Evolutionary conservation across 2,797 vertebrate species (phyloP), one percentile per base, ranked within the genome.

Genomic region (Kryptopterus vitreolus): DNA sequence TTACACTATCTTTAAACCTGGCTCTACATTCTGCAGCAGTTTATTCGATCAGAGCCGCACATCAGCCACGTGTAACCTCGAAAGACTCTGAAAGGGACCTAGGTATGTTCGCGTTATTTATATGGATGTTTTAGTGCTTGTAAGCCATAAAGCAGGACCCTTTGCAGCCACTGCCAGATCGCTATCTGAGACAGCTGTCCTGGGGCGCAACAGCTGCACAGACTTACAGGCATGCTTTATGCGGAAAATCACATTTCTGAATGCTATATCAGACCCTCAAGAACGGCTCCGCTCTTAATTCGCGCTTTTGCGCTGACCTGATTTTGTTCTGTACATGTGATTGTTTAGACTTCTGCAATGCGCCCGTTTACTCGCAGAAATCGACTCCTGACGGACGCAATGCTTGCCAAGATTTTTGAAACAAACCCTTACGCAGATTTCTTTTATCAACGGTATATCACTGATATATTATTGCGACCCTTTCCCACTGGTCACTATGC

Each of bases 241-340:
- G 70, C 70, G 35, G 73, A 81, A 85, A 85, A 83, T 85, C 43
- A 26, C 74, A 76, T 81, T 79, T 61, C 78, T 83, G 66, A 79
- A 77, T 77, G 79, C 70, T 76, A 59, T 61, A 65, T 79, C 79
- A 79, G 43, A 33, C 46, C 58, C 58, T 46, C 66, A 76, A 55
- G 53, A 55, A 55, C n/a, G 69, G 31, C 69, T 29, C 31, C n/a
- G 5, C n/a, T 18, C 52, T 29, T 74, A 74, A 74, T 74, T 74
- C 55, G 7, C 48, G 26, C 57, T 61, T 69, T 31, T 10, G 53
- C 24, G 29, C 33, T 11, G 68, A 53, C 68, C 22, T 11, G 59
- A 63, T 63, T 73, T 50, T 20, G 15, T 50, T 24, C 24, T 18
- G 2, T 18, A 5, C 18, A 50, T 50, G 66, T 16, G 38, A 43